Conservation (phyloP, 2,113 vertebrate species). For the crab-eating macaque (Macaca fascicularis) region T2T-MFA8v1.1 NC_088391.1:24002501-24003000, state of each 20-base stretch:
- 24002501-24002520: neutral
- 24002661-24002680: neutral
- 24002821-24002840: neutral
- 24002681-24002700: neutral
- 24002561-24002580: neutral
- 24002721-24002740: neutral
- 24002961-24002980: neutral
- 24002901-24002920: neutral
- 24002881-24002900: neutral
- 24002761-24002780: constrained; percentile 21
- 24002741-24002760: neutral
- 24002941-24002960: neutral
- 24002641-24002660: neutral
- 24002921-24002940: neutral
- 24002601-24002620: neutral
- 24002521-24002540: neutral
- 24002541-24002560: neutral
- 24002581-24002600: neutral
- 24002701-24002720: neutral
- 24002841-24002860: neutral
- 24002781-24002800: neutral
- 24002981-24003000: neutral
- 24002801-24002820: neutral
- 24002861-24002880: neutral
- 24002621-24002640: neutral